A percentile compares a stretch with the other conserved stretches of the same genome.
phyloP scores from a whole-genome alignment of 1,140 invertebrate species.

The Bombyx mandarina region DNA sequence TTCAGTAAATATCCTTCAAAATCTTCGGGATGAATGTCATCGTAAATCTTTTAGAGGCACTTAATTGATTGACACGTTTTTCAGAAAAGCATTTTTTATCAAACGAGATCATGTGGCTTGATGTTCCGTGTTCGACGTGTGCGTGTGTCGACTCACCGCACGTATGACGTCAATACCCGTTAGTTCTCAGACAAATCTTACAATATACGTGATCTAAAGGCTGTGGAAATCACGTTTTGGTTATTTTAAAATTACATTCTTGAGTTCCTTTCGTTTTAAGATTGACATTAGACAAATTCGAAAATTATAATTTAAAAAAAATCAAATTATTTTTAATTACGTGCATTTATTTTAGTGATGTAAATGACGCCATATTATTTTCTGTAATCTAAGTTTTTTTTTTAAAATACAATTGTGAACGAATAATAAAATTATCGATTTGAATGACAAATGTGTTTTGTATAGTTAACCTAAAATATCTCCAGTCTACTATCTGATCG shows the following conservation, averaged over 20 bases:
- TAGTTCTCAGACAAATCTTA: background rate
- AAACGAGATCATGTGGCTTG: too few relatives aligned
- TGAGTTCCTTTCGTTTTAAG: background rate
- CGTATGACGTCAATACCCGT: background rate
- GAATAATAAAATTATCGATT: too few relatives aligned
- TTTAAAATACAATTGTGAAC: background rate
- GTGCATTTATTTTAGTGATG: slow-evolving; percentile 6
- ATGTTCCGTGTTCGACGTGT: background rate
- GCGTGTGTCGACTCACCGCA: background rate
- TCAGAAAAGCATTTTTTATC: too few relatives aligned
- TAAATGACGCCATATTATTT: slow-evolving; percentile 8
- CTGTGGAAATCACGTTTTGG: slow-evolving; percentile 4
- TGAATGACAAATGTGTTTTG: too few relatives aligned
- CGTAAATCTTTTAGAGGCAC: too few relatives aligned
- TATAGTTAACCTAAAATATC: too few relatives aligned
- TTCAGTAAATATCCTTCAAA: too few relatives aligned
- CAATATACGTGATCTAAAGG: background rate
- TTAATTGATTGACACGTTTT: too few relatives aligned
- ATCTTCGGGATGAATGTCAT: too few relatives aligned
- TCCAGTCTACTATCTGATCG: too few relatives aligned
- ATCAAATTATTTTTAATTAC: background rate
- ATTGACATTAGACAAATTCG: background rate
- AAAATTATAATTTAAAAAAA: background rate
- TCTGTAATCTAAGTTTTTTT: slow-evolving; percentile 6
- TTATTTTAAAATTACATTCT: background rate